phyloP scores from a whole-genome alignment of 2,888 invertebrate genomes.

The Agrotis puta region DNA sequence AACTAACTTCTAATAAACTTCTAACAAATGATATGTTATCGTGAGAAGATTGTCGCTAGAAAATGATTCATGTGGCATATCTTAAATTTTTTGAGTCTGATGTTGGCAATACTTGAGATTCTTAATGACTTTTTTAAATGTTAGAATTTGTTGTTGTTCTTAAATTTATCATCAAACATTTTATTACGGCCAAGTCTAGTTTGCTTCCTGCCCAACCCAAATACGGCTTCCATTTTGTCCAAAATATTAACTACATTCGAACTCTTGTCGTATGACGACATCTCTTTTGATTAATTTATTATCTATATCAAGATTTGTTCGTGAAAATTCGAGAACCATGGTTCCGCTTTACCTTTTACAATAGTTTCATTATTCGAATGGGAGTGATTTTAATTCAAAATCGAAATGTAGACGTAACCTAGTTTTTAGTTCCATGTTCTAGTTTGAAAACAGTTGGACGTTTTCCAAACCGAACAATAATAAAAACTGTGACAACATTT shows the following conservation, averaged over 20 bases:
- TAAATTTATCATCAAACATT: conserved; percentile 15
- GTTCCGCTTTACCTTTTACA: conserved; percentile 30
- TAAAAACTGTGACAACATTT: conserved; percentile 49
- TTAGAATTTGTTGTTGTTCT: conserved; percentile 28
- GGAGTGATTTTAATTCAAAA: conserved; percentile 13
- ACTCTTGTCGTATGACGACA: conserved; percentile 20
- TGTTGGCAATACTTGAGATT: conserved; percentile 22
- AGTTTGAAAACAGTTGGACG: conserved; percentile 50
- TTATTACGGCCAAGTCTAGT: conserved; percentile 37
- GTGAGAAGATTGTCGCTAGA: conserved; percentile 22
- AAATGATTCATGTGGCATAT: conserved; percentile 48
- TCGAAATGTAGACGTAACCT: conserved; percentile 10
- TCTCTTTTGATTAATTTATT: conserved; percentile 31
- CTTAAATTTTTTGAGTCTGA: conserved; percentile 28
- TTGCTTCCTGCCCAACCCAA: conserved; percentile 38
- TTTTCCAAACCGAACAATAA: conserved; percentile 51
- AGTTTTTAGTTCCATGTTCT: conserved; percentile 34
- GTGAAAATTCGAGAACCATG: conserved; percentile 24
- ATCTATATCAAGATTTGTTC: conserved; percentile 12
- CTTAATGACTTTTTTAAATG: conserved; percentile 26
- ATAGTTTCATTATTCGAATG: conserved; percentile 13
- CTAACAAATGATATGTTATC: conserved; percentile 45
- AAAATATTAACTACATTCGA: conserved; percentile 32
- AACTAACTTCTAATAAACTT: conserved; percentile 33
- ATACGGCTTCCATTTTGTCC: conserved; percentile 13